phyloP scores from a whole-genome alignment of 1,140 invertebrate genomes.

The Telenomus remus region DNA sequence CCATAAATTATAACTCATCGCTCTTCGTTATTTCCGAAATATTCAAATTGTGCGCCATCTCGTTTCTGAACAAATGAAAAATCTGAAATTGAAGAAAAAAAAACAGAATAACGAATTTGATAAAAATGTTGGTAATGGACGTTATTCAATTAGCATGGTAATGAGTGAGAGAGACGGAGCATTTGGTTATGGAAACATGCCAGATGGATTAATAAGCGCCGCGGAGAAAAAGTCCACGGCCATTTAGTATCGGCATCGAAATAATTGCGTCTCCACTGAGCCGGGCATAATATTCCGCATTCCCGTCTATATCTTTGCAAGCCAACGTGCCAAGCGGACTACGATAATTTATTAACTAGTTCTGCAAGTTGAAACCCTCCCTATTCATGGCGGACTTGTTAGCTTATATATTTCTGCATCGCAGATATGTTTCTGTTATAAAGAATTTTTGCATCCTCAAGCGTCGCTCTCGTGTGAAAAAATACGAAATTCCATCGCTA shows the following conservation, averaged over 20 bases:
- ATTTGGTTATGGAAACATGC: conserved; percentile 13
- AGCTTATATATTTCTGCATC: conserved; percentile 42
- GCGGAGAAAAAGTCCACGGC: conserved; percentile 6
- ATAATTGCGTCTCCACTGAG: conserved; percentile 33
- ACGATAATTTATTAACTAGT: conserved; percentile 74
- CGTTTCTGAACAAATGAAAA: too few species aligned
- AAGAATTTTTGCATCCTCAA: conserved; percentile 50
- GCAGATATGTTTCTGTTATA: conserved; percentile 30
- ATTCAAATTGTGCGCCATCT: too few species aligned
- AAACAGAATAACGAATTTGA: too few species aligned
- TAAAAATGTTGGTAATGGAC: not conserved
- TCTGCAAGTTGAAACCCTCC: conserved; percentile 66
- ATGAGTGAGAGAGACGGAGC: conserved; percentile 16
- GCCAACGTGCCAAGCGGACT: conserved; percentile 65
- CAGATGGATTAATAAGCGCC: conserved; percentile 29
- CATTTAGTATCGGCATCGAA: conserved; percentile 28
- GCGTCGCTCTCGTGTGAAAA: conserved; percentile 25
- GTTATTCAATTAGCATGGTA: conserved; percentile 24
- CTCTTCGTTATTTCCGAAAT: too few species aligned
- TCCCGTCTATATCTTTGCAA: conserved; percentile 61
- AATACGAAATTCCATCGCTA: conserved; percentile 8
- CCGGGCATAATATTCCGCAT: conserved; percentile 62
- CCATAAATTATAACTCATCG: too few species aligned
- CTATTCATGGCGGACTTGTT: conserved; percentile 54
- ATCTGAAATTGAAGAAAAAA: too few species aligned